These are phyloP conservation scores for Oenanthe oenanthe DNA, from an alignment of 2,113 vertebrate genomes.

Conservation along the genomic window DNA sequence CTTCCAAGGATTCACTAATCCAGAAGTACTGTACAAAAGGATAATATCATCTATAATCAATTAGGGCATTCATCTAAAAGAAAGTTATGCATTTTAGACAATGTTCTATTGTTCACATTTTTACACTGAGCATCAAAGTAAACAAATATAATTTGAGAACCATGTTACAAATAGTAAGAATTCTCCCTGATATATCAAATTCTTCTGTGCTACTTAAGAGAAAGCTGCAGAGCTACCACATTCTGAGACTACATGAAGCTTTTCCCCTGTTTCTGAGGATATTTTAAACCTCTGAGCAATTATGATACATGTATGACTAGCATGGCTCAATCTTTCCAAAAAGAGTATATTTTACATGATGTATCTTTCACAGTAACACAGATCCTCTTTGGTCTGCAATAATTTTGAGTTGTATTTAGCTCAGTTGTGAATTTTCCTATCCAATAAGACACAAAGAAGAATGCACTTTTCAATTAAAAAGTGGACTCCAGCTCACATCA, in stretches of 20 bases:
- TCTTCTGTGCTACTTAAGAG: background rate
- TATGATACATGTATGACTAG: background rate
- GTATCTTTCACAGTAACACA: background rate
- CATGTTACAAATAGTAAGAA: background rate
- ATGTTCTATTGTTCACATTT: background rate
- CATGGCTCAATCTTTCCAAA: background rate
- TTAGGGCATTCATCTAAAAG: background rate
- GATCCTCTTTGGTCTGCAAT: background rate
- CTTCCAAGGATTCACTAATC: background rate
- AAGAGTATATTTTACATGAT: background rate
- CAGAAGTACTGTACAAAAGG: background rate
- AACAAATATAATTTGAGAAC: background rate
- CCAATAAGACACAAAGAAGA: background rate
- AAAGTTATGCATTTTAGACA: background rate
- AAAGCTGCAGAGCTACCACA: background rate
- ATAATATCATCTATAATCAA: background rate
- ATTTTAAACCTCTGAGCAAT: slow-evolving; percentile 4
- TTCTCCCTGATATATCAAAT: background rate
- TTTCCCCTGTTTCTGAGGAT: background rate
- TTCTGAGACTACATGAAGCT: background rate
- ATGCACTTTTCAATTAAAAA: background rate
- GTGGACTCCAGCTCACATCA: background rate
- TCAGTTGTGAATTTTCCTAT: background rate
- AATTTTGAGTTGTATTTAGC: background rate
- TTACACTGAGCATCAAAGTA: background rate